Base-by-base conservation (phyloP, 2,888 invertebrate species). In the Cosmorhoe ocellata region DNA sequence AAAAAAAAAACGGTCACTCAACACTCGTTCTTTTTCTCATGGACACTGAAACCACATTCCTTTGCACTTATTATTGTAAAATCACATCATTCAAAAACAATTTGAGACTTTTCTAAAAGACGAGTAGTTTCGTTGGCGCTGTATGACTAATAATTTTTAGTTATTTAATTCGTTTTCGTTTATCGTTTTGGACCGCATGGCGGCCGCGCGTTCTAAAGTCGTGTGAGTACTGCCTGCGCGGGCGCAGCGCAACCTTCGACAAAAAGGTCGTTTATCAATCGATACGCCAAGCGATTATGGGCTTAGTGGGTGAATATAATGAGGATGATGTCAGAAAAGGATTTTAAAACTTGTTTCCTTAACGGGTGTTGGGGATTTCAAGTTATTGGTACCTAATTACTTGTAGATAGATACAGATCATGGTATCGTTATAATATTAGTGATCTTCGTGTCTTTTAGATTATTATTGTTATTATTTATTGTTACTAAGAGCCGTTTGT, bases 161-260 rank as follows among this genome's bases (percentile, higher is more conserved):
- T 74, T 79, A 37, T n/a, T n/a, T n/a, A 63, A 63, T 64, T 70
- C 66, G 71, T 86, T 84, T 85, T 87, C 84, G 71, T 69, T 65
- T 63, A 9, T 51, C 43, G 43, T 30, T 41, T 30, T 18, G 11
- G n/a, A 0, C 2, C 73, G 80, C 88, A 88, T 88, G 71, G 86
- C 88, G 87, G 77, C 87, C 85, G 84, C 85, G 81, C 87, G 85
- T 66, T 76, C 75, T 69, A 62, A 57, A 63, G 69, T 81, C 81
- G 79, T 64, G 61, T 56, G 60, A 55, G 59, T 63, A 74, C 76
- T 73, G 74, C 59, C 64, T 69, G 78, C 79, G 74, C 72, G 42
- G 42, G 69, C 74, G 78, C 73, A 56, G 51, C 27, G 9, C 45
- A 44, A 46, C 60, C 53, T 45, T 55, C 58, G 52, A 45, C 53